Percentiles rank a stretch among this genome's conserved stretches.
Conservation (phyloP, 1,140 invertebrate genomes). For the Vanessa tameamea region DNA sequence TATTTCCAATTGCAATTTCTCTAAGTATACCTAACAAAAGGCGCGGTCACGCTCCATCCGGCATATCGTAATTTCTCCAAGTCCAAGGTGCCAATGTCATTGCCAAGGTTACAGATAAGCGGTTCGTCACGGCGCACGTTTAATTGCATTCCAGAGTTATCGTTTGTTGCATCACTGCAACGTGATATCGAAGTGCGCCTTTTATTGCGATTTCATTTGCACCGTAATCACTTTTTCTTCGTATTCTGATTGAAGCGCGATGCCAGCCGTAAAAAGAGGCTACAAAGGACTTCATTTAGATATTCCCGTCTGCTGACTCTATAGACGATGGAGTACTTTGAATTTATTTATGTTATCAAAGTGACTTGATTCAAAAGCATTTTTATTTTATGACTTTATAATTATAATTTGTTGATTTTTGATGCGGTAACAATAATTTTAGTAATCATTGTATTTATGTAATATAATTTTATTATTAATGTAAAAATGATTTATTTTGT, state of each 20-base stretch:
- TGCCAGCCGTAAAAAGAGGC: not conserved
- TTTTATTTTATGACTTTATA: no score
- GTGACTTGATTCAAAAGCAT: not conserved
- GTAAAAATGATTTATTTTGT: no score
- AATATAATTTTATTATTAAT: no score
- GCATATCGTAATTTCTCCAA: constrained; percentile 33
- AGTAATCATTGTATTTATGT: no score
- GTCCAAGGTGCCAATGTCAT: constrained; percentile 47
- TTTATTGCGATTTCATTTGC: constrained; percentile 15
- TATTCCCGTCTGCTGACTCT: not conserved
- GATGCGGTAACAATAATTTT: no score
- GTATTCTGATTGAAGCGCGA: not conserved
- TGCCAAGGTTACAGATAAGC: constrained; percentile 55
- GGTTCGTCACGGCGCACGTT: constrained; percentile 48
- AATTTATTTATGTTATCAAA: not conserved
- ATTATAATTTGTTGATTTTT: no score
- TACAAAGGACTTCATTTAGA: not conserved
- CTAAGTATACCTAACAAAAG: constrained; percentile 19
- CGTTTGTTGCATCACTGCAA: constrained; percentile 48
- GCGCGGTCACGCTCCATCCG: constrained; percentile 37
- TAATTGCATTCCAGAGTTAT: constrained; percentile 53
- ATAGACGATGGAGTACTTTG: not conserved
- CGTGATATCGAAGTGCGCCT: constrained; percentile 35
- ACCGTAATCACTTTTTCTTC: constrained; percentile 9
- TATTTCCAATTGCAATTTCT: constrained; percentile 20